These are phyloP conservation scores for Opisthograptis luteolata DNA, from an alignment of 2,888 invertebrate genomes.

Conservation along the genomic window DNA sequence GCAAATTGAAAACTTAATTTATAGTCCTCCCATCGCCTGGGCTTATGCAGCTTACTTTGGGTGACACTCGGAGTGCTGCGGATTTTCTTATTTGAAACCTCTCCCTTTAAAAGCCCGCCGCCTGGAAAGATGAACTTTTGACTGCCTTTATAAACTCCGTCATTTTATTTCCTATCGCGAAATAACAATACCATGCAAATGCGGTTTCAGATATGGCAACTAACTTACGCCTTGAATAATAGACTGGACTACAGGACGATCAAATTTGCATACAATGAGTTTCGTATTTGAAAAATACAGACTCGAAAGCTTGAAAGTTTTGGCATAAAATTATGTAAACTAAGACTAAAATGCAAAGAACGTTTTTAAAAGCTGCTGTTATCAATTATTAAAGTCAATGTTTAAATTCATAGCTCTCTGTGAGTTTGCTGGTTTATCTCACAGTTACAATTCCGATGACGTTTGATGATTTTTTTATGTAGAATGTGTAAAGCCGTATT, in stretches of 20 bases:
- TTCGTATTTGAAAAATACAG: conserved; percentile 27
- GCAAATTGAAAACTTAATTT: conserved; percentile 75
- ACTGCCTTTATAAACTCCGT: conserved; percentile 12
- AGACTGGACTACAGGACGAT: conserved; percentile 21
- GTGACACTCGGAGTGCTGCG: conserved; percentile 56
- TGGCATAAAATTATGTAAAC: neutral
- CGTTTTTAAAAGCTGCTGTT: neutral
- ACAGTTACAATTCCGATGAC: conserved; percentile 17
- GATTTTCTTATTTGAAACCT: conserved; percentile 56
- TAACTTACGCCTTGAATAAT: conserved; percentile 24
- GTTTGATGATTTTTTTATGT: conserved; percentile 26
- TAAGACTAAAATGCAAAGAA: conserved; percentile 6
- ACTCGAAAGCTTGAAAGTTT: conserved; percentile 15
- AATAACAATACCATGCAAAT: conserved; percentile 5
- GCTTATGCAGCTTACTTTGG: conserved; percentile 63
- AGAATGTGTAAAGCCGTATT: conserved; percentile 39
- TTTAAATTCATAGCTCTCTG: neutral
- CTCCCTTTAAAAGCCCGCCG: conserved; percentile 23
- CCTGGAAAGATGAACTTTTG: conserved; percentile 20
- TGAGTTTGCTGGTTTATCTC: conserved; percentile 9
- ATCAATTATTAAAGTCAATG: no score
- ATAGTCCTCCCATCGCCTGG: conserved; percentile 61
- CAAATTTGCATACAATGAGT: conserved; percentile 36
- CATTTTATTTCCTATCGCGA: conserved; percentile 8
- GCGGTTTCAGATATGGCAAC: conserved; percentile 15